Base-by-base conservation (phyloP, 2,113 vertebrate genomes). In the Riparia riparia region DNA sequence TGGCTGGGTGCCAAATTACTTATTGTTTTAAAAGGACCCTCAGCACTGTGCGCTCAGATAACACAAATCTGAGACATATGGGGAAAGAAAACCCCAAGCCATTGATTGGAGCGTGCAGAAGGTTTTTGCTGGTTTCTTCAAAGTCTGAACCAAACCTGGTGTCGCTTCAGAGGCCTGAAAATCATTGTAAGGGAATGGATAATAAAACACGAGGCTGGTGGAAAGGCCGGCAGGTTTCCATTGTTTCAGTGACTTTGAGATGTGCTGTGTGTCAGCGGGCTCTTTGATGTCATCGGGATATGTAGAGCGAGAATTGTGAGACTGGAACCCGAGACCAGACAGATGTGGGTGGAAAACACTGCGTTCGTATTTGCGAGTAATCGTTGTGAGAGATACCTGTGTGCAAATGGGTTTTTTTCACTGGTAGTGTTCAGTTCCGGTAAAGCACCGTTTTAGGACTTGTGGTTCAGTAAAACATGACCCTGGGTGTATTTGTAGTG, bases 231-330 rank as follows among this genome's bases (percentile, higher is more conserved):
- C 44, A 71, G 44, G 24, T 86, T 65, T 66, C 26, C 6, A 4
- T 54, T 56, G 29, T 84, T 66, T 82, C 20, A 25, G 41, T 78
- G 64, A 29, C 50, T 84, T 81, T 73, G 72, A 39, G 56, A 12
- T 21, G 42, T 44, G 54, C 42, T 72, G 32, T 41, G 10, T 64
- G 26, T 44, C 41, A 68, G n/a, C 0, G 0, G 29, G 17, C 24
- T 73, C 42, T 63, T 90, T n/a, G 45, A 29, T 54, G 22, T 53
- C 21, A 42, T 76, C 34, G 41, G 45, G 34, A 4, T 39, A 7
- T 17, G 28, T 25, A 45, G 31, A 11, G 3, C 0, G 3, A 63
- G 24, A 39, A 49, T 18, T 45, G 13, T 34, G 31, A 5, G 45
- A 14, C 53, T 39, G 19, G 28, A 85, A 61, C 47, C 25, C 49